Base-by-base conservation (phyloP, 2,888 invertebrate genomes). In the Sarcophaga subvicina region DNA sequence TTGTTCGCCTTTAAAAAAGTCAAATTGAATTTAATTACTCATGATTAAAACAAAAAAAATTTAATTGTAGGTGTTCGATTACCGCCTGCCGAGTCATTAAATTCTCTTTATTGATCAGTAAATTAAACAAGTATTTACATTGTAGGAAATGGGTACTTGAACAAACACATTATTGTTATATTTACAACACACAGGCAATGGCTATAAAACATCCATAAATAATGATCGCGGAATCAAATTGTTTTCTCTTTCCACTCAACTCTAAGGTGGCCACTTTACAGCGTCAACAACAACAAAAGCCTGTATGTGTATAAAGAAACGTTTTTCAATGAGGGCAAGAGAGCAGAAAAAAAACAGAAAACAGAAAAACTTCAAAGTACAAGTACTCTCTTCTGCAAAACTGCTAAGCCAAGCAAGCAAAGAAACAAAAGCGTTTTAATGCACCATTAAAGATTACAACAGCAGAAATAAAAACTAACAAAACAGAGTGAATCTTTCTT, bases 261-360 rank as follows among this genome's bases (percentile, higher is more conserved):
- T 71, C 80, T 84, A 54, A 72, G 84, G 80, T 84, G 84, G 80
- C 66, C 71, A 72, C 25, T 76, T 62, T 79, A 25, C 4, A 63
- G 8, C 37, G 10, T 8, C 2, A 37, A 37, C 37, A 37, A 37
- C 27, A 64, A 69, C 25, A 76, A 27, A 27, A 25, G 59, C 6
- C 14, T 64, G 12, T 6, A 17, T 37, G 37, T 37, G 2, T 37
- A 37, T 2, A 37, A 49, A 22, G 37, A 59, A 59, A 59, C 54
- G 37, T 12, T 12, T 69, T 63, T 60, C 22, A 59, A 27, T 37
- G 37, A 37, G 37, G 37, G 37, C 22, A 59, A 11, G 10, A 47
- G 20, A 64, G 37, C 37, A 37, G 10, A 71, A 20, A 71, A 71
- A 54, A 37, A 67, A 37, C 3, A 37, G 4, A 22, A 4, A 25